Base-by-base conservation (phyloP, 23 tunicate species). In the Ciona savignyi region DNA sequence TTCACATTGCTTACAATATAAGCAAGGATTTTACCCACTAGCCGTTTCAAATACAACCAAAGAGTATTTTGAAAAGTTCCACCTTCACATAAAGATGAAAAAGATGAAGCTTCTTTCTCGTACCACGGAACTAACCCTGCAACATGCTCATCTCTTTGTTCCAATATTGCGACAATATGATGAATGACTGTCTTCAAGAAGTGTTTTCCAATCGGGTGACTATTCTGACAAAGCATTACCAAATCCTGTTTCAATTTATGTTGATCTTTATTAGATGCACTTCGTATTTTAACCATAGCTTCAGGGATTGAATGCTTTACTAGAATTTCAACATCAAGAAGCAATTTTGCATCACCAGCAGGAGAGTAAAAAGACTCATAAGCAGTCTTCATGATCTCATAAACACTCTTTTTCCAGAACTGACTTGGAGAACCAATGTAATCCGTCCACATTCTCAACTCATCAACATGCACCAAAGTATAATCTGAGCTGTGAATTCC, bases 41-140 rank as follows among this genome's bases (percentile, higher is more conserved):
- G 70, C 1, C 35, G 30, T 68, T 75, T 83, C 33, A 83, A 60
- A 49, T 72, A 30, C 30, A 83, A 70, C 87, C 87, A 83, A 22
- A 83, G 70, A 1, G 87, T 83, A 22, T 83, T 83, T 0, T 67
- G 69, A 51, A 83, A 75, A 1, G 87, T 75, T 21, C 87, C 87
- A 33, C 80, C 87, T 29, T 83, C 81, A 25, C 74, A 76, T 2
- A 83, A 66, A 68, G 74, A 34, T 30, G 68, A 35, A 1, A 63
- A 70, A 1, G 71, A 77, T 62, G 76, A 75, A 23, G 87, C 87
- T 83, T 83, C 87, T 2, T 51, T 33, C 0, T 67, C 76, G 35
- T 65, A 66, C 87, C 87, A 83, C 21, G 51, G 25, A 20, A 22
- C 48, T 2, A 3, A 42, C 0, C 4, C 4, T 9, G 4, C 67